Conservation (phyloP, 64 coral and sea anemone genomes). For the Trachythela sp. region DNA sequence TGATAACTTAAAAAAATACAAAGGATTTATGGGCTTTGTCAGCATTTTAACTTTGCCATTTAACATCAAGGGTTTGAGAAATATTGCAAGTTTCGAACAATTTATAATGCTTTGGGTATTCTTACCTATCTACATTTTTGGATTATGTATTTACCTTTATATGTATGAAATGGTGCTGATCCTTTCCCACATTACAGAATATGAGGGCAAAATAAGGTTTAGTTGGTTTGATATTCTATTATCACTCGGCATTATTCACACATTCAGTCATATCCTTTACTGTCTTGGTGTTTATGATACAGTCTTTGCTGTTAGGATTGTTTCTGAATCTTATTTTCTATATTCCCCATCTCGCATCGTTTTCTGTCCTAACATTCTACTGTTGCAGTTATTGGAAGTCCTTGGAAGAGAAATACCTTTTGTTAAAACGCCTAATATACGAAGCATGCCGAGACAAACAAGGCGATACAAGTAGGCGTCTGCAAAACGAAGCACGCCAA, state of each 20-base stretch:
- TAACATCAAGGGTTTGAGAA: too few relatives aligned
- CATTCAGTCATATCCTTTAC: not conserved
- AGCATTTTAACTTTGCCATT: too few relatives aligned
- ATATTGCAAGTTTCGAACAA: too few relatives aligned
- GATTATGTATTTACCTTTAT: too few relatives aligned
- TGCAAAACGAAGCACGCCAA: too few relatives aligned
- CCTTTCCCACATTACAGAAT: too few relatives aligned
- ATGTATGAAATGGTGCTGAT: too few relatives aligned
- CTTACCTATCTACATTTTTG: too few relatives aligned
- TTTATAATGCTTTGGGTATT: too few relatives aligned
- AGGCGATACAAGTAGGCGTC: not conserved
- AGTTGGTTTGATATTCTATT: not conserved
- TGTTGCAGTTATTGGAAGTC: not conserved
- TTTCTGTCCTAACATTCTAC: not conserved
- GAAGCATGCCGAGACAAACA: not conserved
- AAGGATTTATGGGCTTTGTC: too few relatives aligned
- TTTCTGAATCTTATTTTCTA: not conserved
- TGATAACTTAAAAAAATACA: too few relatives aligned
- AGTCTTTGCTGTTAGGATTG: not conserved
- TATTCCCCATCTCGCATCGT: not conserved
- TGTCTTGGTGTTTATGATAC: not conserved
- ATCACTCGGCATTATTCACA: not conserved
- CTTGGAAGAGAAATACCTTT: not conserved
- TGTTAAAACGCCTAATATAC: not conserved
- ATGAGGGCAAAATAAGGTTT: too few relatives aligned